phyloP scores from a whole-genome alignment of 2,888 invertebrate genomes.

The Brachyptera putata region DNA sequence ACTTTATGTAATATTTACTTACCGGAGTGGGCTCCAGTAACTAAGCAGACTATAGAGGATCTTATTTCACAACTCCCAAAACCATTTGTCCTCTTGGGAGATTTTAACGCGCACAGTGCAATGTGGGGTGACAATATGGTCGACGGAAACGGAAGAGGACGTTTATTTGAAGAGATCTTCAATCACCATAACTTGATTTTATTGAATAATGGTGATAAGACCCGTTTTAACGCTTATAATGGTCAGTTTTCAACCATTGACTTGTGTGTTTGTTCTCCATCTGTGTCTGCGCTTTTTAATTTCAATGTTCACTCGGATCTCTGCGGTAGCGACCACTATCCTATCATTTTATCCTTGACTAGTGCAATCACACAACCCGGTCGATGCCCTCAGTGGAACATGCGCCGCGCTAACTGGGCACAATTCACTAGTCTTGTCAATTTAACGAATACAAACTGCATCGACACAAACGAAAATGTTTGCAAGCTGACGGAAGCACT shows the following conservation, averaged over 20 bases:
- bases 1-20: conserved; percentile 5
- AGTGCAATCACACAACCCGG: background rate
- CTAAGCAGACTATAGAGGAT: background rate
- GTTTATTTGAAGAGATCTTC: background rate
- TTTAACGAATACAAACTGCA: background rate
- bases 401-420: background rate
- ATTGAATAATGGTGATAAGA: conserved; percentile 4
- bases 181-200: background rate
- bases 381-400: background rate
- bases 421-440: background rate
- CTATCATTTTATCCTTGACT: background rate
- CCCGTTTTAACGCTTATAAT: background rate
- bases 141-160: background rate
- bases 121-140: conserved; percentile 6
- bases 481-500: background rate
- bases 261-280: background rate
- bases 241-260: background rate
- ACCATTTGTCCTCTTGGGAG: too few relatives aligned
- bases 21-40: conserved; percentile 2
- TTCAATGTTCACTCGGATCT: background rate
- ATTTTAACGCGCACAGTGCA: conserved; percentile 2
- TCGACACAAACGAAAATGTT: background rate
- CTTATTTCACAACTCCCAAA: background rate
- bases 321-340: conserved; percentile 4
- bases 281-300: background rate